phyloP scores from a whole-genome alignment of 92 coral and sea anemone genomes.

The Porites lobata region DNA sequence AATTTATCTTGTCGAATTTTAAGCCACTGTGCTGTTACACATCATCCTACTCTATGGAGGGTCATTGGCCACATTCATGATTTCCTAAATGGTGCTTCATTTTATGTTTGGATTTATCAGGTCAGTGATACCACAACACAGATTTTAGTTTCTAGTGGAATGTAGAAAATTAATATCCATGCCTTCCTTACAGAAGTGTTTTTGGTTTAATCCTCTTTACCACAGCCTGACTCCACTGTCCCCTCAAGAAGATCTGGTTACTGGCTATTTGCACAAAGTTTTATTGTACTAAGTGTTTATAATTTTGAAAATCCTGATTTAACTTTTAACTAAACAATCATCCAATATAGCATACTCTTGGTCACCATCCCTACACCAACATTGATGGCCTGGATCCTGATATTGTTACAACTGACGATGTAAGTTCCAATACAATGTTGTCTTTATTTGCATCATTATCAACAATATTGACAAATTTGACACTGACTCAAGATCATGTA shows the following conservation, averaged over 20 bases:
- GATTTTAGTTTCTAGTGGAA: not conserved
- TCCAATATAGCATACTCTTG: conserved; percentile 73
- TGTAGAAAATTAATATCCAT: not conserved
- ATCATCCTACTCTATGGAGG: conserved; percentile 81
- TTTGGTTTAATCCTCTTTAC: not conserved
- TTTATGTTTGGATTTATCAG: conserved; percentile 86
- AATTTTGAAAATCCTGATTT: too few species aligned
- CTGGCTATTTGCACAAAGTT: too few species aligned
- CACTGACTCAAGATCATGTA: too few species aligned
- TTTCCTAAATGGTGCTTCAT: conserved; percentile 79
- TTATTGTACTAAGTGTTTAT: not conserved
- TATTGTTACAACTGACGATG: conserved; percentile 80
- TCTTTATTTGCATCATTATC: too few species aligned
- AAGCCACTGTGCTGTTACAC: conserved; percentile 90
- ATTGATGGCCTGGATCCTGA: conserved; percentile 91
- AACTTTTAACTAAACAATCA: not conserved
- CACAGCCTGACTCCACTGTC: not conserved
- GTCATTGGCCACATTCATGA: conserved; percentile 77
- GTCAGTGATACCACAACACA: conserved; percentile 17
- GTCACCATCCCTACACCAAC: conserved; percentile 92
- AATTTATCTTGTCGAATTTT: not conserved
- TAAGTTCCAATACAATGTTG: conserved; percentile 11
- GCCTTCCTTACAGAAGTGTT: not conserved
- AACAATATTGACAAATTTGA: too few species aligned
- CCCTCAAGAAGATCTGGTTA: too few species aligned